Base-by-base conservation (phyloP, 1,140 invertebrate genomes). In the Trichonephila clavata region DNA sequence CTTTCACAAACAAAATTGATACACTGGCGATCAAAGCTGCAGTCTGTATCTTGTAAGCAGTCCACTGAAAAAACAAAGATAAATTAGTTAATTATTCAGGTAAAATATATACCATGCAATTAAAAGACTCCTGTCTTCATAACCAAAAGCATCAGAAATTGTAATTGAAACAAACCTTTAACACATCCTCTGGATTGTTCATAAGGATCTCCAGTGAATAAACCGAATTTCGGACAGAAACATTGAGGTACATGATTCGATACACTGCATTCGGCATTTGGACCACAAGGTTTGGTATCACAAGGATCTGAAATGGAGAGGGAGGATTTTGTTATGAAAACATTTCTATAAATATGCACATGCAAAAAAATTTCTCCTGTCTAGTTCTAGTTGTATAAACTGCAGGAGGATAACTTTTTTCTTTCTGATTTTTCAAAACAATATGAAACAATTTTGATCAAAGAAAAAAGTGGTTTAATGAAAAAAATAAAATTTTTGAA, bases 31-130 rank as follows among this genome's bases (percentile, higher is more conserved):
- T 94, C 94, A 89, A 94, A 94, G 96, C 92, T 96, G 96, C 95
- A 97, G 96, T 94, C 94, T 14, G 80, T 93, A 65, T 95, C 95
- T 21, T 93, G 92, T 43, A 95, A 94, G 94, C 95, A 95, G 24
- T 96, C 96, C 83, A 97, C 97, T 97, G 96, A 95, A 96, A 96
- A 95, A 95, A 77, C 86, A 95, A 94, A 13, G 50, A 77, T 6
- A 81, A 60, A 24, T 60, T 32, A 27, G 39, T n/a, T 32, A 39
- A 50, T 71, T 21, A 43, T 24, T 89, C 60, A 65, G 39, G 65
- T 83, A 71, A 65, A 39, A 39, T 1, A 86, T 13, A 57, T 86
- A 13, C 32, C 4, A 39, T 20, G 43, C 6, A 86, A 13, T 57
- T 5, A 50, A 20, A 57, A 50, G 39, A 21, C 6, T 68, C n/a